Evolutionary conservation across 1,140 invertebrate species (phyloP).

Genomic region (Trachymyrmex cornetzi): DNA sequence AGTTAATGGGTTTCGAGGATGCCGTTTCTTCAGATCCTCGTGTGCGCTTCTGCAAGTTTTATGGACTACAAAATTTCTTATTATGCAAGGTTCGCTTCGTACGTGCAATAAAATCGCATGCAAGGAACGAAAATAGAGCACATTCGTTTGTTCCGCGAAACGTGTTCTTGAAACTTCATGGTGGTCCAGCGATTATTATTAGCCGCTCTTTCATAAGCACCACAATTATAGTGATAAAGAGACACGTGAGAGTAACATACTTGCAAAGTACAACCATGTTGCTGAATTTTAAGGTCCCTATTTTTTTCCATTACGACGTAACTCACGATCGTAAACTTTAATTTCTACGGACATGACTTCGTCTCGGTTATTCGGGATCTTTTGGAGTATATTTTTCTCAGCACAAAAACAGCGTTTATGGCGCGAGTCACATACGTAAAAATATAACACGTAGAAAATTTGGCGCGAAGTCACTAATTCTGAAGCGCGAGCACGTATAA

Average conservation of each 20-base stretch:
- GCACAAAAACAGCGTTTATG: constrained; percentile 19
- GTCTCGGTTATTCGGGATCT: constrained; percentile 3
- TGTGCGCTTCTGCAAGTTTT: constrained; percentile 23
- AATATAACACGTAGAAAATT: constrained; percentile 65
- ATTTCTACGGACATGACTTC: constrained; percentile 19
- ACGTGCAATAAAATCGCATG: constrained; percentile 33
- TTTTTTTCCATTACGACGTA: constrained; percentile 33
- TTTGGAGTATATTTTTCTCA: neutral
- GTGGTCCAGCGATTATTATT: constrained; percentile 55
- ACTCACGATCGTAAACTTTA: constrained; percentile 48
- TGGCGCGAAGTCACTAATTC: constrained; percentile 54
- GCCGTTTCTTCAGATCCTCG: neutral
- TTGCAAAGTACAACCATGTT: neutral
- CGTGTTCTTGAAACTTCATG: constrained; percentile 31
- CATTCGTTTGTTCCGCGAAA: constrained; percentile 21
- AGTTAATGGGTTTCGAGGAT: neutral
- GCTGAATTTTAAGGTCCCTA: constrained; percentile 21
- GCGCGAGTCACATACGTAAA: constrained; percentile 44
- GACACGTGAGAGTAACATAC: constrained; percentile 14
- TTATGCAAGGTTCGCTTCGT: constrained; percentile 25
- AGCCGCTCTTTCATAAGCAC: constrained; percentile 23
- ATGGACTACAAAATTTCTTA: constrained; percentile 35
- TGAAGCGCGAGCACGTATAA: constrained; percentile 69
- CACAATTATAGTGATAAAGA: constrained; percentile 2
- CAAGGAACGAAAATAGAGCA: constrained; percentile 19